Evolutionary conservation across 2,888 invertebrate species (phyloP).

Genomic region (Acleris sparsana): DNA sequence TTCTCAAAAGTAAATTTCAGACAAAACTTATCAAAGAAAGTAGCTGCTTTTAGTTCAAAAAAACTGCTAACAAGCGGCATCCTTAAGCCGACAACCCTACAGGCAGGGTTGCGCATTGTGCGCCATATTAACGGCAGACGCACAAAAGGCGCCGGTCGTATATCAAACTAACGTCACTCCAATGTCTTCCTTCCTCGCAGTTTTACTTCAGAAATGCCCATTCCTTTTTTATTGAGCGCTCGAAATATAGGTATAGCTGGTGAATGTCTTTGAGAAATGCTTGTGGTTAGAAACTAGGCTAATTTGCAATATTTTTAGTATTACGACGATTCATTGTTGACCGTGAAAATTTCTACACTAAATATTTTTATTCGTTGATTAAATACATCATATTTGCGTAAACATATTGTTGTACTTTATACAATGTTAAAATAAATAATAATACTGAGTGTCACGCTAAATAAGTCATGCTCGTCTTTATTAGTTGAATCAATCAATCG

Average conservation of each 20-base stretch:
- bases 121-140: slow-evolving; percentile 75
- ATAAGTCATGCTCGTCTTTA: too few relatives aligned
- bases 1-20: too few relatives aligned
- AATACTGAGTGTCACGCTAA: too few relatives aligned
- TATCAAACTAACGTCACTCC: slow-evolving; percentile 82
- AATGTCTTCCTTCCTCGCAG: slow-evolving; percentile 80
- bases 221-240: slow-evolving; percentile 77
- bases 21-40: too few relatives aligned
- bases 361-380: background rate
- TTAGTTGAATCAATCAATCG: too few relatives aligned
- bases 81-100: slow-evolving; percentile 69
- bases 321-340: background rate
- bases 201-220: slow-evolving; percentile 71
- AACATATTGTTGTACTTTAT: too few relatives aligned
- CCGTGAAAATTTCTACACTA: background rate
- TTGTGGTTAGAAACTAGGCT: slow-evolving; percentile 6
- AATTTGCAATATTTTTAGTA: background rate
- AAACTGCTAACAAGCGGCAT: slow-evolving; percentile 43
- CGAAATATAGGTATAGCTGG: slow-evolving; percentile 48
- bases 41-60: too few relatives aligned
- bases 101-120: slow-evolving; percentile 71
- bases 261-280: slow-evolving; percentile 16
- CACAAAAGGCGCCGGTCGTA: slow-evolving; percentile 79
- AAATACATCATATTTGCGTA: too few relatives aligned
- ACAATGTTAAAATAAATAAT: too few relatives aligned